These are phyloP conservation scores for Bergia sp. DNA, from an alignment of 92 coral and sea anemone genomes.

Conservation along the genomic window DNA sequence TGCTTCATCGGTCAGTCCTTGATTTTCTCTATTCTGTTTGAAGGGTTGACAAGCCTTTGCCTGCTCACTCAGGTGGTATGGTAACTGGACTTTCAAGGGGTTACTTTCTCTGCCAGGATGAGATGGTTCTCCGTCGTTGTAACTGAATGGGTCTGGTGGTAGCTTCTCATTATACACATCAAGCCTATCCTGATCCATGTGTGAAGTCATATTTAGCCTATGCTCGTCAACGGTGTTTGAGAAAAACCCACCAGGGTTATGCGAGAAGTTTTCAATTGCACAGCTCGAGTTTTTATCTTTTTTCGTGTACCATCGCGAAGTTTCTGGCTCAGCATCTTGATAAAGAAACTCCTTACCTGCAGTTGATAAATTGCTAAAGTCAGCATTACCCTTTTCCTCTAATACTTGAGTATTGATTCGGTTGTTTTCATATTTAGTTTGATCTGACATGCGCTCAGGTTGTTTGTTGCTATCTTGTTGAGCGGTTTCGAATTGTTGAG, in stretches of 20 bases:
- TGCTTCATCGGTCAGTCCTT: not conserved
- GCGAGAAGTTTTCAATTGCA: not conserved
- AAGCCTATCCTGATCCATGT: not conserved
- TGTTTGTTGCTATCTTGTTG: not conserved
- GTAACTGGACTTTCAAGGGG: not conserved
- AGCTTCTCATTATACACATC: not conserved
- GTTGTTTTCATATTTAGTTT: not conserved
- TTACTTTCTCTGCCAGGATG: not conserved
- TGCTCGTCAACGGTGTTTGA: not conserved
- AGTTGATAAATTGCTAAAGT: not conserved
- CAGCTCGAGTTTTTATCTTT: not conserved
- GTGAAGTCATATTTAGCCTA: not conserved
- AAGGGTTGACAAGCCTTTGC: not conserved
- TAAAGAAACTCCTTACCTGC: not conserved
- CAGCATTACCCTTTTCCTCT: not conserved
- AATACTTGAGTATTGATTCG: not conserved
- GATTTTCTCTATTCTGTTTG: not conserved
- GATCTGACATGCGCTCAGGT: not conserved
- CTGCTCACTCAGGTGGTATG: not conserved
- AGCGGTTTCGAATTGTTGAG: not conserved
- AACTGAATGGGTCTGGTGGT: not conserved
- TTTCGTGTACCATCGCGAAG: slow-evolving; percentile 5
- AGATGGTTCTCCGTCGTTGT: not conserved
- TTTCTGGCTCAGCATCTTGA: slow-evolving; percentile 15
- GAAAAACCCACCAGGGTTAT: not conserved